These are phyloP conservation scores for Brachionus rotundiformis DNA, from an alignment of 1,140 invertebrate species.

Conservation along the genomic window DNA sequence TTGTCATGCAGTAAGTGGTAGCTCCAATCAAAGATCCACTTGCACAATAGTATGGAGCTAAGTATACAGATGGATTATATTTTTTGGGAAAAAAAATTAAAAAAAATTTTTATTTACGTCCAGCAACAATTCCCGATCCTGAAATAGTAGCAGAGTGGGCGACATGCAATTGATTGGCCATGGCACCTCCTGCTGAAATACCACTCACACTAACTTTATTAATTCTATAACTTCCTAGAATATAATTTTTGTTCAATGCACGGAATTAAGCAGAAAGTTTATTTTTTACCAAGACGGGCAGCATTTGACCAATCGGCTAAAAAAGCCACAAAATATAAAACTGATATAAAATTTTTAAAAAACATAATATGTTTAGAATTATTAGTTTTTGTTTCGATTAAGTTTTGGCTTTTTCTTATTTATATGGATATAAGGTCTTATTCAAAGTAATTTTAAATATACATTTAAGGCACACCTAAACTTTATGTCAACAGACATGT, in stretches of 20 bases:
- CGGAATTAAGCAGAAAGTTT: no score
- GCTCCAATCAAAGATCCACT: conserved; percentile 55
- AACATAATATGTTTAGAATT: background rate
- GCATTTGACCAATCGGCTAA: background rate
- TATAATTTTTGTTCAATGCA: background rate
- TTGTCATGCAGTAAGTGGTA: conserved; percentile 58
- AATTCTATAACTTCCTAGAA: conserved; percentile 51
- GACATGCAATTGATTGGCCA: conserved; percentile 64
- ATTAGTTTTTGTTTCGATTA: background rate
- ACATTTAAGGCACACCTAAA: background rate
- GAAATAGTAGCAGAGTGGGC: conserved; percentile 60
- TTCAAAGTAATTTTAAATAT: background rate
- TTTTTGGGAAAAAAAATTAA: no score
- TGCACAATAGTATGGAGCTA: conserved; percentile 61
- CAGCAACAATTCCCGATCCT: conserved; percentile 62
- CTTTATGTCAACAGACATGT: background rate
- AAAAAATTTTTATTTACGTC: conserved; percentile 58
- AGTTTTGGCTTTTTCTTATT: background rate
- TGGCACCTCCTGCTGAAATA: conserved; percentile 63
- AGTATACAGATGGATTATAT: no score
- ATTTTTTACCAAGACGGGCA: conserved; percentile 1
- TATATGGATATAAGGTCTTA: background rate
- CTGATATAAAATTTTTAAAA: background rate
- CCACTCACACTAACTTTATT: conserved; percentile 61
- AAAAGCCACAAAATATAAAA: background rate